phyloP scores from a whole-genome alignment of 2,113 vertebrate species.

The Xyrauchen texanus region DNA sequence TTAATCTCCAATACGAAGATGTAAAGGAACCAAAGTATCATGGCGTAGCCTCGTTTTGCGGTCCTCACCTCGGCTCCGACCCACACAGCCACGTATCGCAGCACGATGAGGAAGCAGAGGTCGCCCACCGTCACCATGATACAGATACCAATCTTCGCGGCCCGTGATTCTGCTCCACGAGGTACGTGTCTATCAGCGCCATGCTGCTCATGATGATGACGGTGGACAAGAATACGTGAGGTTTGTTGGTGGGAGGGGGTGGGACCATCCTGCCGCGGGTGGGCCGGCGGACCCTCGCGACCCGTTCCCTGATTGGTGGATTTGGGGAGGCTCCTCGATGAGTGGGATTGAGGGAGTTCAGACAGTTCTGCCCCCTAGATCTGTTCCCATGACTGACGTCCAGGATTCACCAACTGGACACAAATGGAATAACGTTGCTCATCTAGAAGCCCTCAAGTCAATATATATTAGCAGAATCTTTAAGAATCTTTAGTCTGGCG shows the following conservation, averaged over 20 bases:
- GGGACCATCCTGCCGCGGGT: conserved; percentile 72
- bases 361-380: conserved; percentile 60
- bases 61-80: conserved; percentile 79
- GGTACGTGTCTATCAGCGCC: conserved; percentile 78
- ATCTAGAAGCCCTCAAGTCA: background rate
- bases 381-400: conserved; percentile 62
- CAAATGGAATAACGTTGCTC: background rate
- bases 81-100: conserved; percentile 79
- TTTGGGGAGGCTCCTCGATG: conserved; percentile 1
- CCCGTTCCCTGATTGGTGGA: background rate
- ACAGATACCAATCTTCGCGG: conserved; percentile 79
- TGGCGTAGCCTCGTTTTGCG: conserved; percentile 78
- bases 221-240: conserved; percentile 78
- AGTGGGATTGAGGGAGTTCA: conserved; percentile 49
- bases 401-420: conserved; percentile 65
- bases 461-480: background rate
- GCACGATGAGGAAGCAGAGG: conserved; percentile 76
- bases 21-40: conserved; percentile 83
- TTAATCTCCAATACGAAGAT: conserved; percentile 83
- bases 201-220: conserved; percentile 81
- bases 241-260: conserved; percentile 76
- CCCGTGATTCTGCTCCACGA: conserved; percentile 80
- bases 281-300: conserved; percentile 6
- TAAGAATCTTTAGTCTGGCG: too few relatives aligned
- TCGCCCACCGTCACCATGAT: conserved; percentile 81